phyloP scores from a whole-genome alignment of 2,113 vertebrate genomes.

The Rallus limicola region DNA sequence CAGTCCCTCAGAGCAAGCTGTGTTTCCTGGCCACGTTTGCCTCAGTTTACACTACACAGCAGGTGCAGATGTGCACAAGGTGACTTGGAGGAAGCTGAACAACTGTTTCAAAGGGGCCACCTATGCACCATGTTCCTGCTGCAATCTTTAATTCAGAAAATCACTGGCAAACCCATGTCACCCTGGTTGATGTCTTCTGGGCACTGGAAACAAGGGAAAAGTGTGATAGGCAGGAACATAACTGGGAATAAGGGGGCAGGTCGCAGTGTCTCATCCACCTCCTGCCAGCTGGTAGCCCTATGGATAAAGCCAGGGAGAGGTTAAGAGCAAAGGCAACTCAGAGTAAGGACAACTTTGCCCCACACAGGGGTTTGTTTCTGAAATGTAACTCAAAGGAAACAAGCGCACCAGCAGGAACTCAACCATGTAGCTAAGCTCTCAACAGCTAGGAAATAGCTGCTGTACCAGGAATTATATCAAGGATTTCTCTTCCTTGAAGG shows the following conservation, averaged over 20 bases:
- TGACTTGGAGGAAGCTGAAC: neutral
- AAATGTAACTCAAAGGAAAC: neutral
- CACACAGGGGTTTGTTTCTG: neutral
- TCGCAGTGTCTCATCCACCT: rapidly evolving
- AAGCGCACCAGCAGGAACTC: neutral
- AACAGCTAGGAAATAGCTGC: neutral
- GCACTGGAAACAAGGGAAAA: neutral
- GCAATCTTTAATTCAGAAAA: neutral
- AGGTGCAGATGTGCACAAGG: neutral
- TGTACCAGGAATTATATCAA: neutral
- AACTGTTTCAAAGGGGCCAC: neutral
- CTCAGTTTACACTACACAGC: neutral
- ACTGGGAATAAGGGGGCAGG: neutral
- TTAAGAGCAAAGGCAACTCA: neutral
- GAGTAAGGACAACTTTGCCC: neutral
- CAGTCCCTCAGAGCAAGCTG: neutral
- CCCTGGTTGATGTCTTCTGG: neutral
- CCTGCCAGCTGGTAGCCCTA: neutral
- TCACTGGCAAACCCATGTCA: neutral
- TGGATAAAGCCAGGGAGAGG: rapidly evolving
- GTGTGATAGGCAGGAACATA: rapidly evolving
- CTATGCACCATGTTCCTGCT: neutral
- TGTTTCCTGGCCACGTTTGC: rapidly evolving
- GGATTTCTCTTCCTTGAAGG: neutral
- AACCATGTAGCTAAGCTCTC: neutral